These are phyloP conservation scores for Carabus problematicus DNA, from an alignment of 2,888 invertebrate genomes.

Conservation along the genomic window DNA sequence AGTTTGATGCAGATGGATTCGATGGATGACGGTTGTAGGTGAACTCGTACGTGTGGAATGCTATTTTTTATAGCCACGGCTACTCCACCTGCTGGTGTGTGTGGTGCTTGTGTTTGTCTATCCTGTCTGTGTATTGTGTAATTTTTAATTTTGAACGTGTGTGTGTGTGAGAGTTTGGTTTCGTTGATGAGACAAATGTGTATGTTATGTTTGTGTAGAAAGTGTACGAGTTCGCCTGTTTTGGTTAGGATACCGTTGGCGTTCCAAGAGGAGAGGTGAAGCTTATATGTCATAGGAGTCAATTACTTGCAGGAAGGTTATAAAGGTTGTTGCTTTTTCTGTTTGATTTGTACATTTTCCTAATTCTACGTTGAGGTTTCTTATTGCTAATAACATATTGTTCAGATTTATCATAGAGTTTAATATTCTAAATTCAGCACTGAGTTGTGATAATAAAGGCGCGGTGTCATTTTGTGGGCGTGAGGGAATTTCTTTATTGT, in stretches of 20 bases:
- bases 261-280: too few relatives aligned
- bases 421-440: too few relatives aligned
- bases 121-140: not conserved
- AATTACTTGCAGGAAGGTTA: too few relatives aligned
- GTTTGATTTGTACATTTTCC: too few relatives aligned
- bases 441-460: too few relatives aligned
- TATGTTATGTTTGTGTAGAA: constrained; percentile 1
- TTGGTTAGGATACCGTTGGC: not conserved
- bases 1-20: constrained; percentile 40
- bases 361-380: too few relatives aligned
- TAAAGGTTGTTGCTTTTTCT: too few relatives aligned
- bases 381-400: too few relatives aligned
- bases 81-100: constrained; percentile 1
- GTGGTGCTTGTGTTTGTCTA: not conserved
- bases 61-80: not conserved
- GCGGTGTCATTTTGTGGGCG: too few relatives aligned
- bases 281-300: too few relatives aligned
- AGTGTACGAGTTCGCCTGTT: not conserved
- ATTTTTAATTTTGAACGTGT: not conserved
- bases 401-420: too few relatives aligned
- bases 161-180: not conserved
- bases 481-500: too few relatives aligned
- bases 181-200: not conserved
- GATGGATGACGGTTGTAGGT: constrained; percentile 3
- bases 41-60: not conserved